phyloP scores from a whole-genome alignment of 1,140 invertebrate genomes.

The Zaprionus ghesquierei region DNA sequence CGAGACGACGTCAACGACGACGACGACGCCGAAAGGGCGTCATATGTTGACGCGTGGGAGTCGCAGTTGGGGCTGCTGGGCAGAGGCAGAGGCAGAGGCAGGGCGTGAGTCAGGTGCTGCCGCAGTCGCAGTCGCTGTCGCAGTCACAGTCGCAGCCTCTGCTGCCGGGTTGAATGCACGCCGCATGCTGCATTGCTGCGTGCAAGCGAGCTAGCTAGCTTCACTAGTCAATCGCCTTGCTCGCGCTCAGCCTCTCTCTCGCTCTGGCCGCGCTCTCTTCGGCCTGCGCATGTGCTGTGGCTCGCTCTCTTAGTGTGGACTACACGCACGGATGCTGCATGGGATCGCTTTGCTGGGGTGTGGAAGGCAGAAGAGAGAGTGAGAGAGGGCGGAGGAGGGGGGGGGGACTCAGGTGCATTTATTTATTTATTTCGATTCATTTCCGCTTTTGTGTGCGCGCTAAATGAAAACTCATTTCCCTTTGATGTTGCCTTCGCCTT shows the following conservation, averaged over 20 bases:
- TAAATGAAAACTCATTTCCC: slow-evolving; percentile 82
- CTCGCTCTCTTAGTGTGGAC: slow-evolving; percentile 20
- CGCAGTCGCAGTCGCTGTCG: background rate
- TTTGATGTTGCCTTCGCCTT: slow-evolving; percentile 77
- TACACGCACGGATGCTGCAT: slow-evolving; percentile 52
- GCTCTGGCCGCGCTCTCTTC: background rate
- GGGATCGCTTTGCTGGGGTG: background rate
- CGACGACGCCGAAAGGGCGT: slow-evolving; percentile 3
- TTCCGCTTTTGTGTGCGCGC: slow-evolving; percentile 73
- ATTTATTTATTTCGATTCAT: slow-evolving; percentile 82
- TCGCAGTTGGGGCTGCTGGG: background rate
- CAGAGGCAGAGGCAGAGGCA: background rate
- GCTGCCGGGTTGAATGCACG: slow-evolving; percentile 76
- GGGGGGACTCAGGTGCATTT: slow-evolving; percentile 67
- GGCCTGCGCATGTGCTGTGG: slow-evolving; percentile 25
- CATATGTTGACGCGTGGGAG: slow-evolving; percentile 1
- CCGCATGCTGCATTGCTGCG: slow-evolving; percentile 28
- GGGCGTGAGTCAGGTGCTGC: slow-evolving; percentile 34
- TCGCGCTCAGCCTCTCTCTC: slow-evolving; percentile 5
- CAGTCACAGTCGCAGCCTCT: slow-evolving; percentile 29
- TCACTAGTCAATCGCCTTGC: slow-evolving; percentile 14
- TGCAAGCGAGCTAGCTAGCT: slow-evolving; percentile 37
- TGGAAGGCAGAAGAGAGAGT: background rate
- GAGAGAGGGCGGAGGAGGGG: background rate
- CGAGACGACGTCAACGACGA: slow-evolving; percentile 6